These are phyloP conservation scores for Drosophila repleta DNA, from an alignment of 1,140 invertebrate genomes.

Conservation along the genomic window DNA sequence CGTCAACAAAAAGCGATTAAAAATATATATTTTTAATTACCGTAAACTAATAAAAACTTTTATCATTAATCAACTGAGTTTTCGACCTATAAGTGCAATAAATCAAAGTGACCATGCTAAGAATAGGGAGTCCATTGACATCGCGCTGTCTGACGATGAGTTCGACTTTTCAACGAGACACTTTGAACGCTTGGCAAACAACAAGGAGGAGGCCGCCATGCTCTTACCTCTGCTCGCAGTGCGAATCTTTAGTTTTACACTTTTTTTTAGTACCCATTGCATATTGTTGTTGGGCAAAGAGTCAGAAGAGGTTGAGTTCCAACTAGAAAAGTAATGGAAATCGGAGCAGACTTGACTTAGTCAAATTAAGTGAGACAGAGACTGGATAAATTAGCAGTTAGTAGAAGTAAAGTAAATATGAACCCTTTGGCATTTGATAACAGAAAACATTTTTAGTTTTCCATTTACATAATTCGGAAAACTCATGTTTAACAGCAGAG, in stretches of 20 bases:
- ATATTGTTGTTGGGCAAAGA: no score
- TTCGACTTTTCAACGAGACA: constrained; percentile 13
- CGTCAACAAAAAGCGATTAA: constrained; percentile 17
- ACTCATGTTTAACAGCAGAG: no score
- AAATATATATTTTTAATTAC: constrained; percentile 64
- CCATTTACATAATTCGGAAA: no score
- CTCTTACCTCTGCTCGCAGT: no score
- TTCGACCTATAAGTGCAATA: constrained; percentile 64
- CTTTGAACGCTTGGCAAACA: constrained; percentile 8
- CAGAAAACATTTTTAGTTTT: no score
- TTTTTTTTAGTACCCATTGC: not conserved
- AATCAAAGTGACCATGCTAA: constrained; percentile 58
- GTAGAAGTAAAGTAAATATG: no score
- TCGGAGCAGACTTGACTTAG: no score
- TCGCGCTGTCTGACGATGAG: constrained; percentile 4
- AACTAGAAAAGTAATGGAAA: no score
- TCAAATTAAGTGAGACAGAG: no score
- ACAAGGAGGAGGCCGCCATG: not conserved
- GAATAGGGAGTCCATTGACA: constrained; percentile 16
- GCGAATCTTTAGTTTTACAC: not conserved
- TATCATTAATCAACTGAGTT: constrained; percentile 68
- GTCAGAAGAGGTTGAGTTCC: no score
- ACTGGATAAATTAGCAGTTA: no score
- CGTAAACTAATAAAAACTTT: constrained; percentile 72
- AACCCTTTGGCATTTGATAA: no score